Conservation (phyloP, 2,113 vertebrate species). For the Sceloporus undulatus region DNA sequence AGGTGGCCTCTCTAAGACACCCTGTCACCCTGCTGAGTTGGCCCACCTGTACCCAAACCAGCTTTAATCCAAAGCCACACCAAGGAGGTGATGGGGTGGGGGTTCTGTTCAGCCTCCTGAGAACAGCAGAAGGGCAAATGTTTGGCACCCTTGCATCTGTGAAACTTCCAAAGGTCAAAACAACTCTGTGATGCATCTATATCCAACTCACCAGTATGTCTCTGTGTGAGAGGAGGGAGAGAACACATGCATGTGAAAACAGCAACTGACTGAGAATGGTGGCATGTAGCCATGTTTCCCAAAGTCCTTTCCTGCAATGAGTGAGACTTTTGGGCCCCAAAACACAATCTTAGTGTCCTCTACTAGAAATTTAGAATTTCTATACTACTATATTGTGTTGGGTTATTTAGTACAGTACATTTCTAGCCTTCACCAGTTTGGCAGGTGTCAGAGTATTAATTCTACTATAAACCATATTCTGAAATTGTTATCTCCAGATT, state of each 20-base stretch:
- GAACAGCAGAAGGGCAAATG: not conserved
- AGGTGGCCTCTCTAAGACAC: not conserved
- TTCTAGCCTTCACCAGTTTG: not conserved
- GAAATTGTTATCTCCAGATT: not conserved
- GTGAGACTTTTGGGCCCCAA: not conserved
- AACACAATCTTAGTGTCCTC: not conserved
- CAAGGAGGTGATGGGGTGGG: not conserved
- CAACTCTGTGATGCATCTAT: no score
- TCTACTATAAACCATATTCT: not conserved
- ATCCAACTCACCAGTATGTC: no score
- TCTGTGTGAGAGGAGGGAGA: no score
- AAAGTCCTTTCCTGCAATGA: not conserved
- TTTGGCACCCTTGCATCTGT: not conserved
- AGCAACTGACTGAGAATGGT: no score
- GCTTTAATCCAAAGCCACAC: not conserved
- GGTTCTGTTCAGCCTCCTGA: not conserved
- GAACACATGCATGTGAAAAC: no score
- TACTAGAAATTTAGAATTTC: not conserved
- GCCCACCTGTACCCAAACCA: fast-evolving
- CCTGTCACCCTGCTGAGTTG: fast-evolving
- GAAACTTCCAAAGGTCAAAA: not conserved
- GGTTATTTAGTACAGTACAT: not conserved
- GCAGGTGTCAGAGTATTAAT: not conserved
- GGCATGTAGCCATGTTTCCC: no score
- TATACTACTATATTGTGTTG: no score